A percentile compares a stretch with the other conserved stretches of the same genome.
These are phyloP conservation scores for Sclerodermus sp. DNA, from an alignment of 2,888 invertebrate genomes.

Conservation along the genomic window DNA sequence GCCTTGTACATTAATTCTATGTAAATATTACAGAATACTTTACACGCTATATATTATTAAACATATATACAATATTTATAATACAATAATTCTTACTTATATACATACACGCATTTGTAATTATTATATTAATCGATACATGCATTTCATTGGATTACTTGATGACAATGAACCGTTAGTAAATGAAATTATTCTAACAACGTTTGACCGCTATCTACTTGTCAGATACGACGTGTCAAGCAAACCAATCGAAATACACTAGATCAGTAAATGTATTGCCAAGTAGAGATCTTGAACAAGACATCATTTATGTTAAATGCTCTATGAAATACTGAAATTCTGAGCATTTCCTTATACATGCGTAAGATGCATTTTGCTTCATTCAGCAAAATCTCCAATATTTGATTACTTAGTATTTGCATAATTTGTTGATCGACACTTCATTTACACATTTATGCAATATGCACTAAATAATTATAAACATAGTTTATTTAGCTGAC, in stretches of 20 bases:
- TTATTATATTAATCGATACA: not conserved
- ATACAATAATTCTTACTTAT: too few species aligned
- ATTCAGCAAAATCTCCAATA: too few species aligned
- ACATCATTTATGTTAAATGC: not conserved
- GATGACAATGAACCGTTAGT: constrained; percentile 43
- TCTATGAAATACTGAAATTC: not conserved
- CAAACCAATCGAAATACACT: constrained; percentile 1
- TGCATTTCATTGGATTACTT: constrained; percentile 4
- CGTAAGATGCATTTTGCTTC: not conserved
- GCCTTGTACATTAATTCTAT: too few species aligned
- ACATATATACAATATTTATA: too few species aligned
- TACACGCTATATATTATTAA: too few species aligned
- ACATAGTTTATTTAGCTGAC: constrained; percentile 57
- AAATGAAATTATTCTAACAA: constrained; percentile 31
- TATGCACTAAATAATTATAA: too few species aligned
- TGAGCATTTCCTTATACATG: not conserved
- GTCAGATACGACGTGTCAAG: constrained; percentile 14
- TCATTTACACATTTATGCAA: too few species aligned
- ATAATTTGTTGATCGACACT: too few species aligned
- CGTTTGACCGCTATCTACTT: constrained; percentile 33
- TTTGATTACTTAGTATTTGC: too few species aligned
- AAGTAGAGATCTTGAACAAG: not conserved
- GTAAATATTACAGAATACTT: too few species aligned
- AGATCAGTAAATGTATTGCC: not conserved
- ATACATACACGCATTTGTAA: too few species aligned